Evolutionary conservation across 2,113 vertebrate species (phyloP).

Genomic region (Montifringilla adamsi): DNA sequence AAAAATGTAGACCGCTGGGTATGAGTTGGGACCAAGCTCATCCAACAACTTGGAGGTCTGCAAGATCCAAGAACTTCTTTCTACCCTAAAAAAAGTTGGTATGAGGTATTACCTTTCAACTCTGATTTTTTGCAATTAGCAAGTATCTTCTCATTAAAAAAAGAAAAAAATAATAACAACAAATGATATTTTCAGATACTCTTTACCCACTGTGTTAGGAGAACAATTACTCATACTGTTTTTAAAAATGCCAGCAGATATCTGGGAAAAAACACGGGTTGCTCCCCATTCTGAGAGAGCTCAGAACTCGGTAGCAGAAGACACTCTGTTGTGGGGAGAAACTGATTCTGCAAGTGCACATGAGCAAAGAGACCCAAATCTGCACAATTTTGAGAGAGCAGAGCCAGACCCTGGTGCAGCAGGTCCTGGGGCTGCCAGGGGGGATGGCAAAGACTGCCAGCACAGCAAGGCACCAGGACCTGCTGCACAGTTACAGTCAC

Average conservation of each 20-base stretch:
- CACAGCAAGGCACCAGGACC: not conserved
- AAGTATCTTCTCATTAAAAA: not conserved
- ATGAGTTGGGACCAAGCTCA: not conserved
- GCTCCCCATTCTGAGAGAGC: not conserved
- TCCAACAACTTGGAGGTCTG: not conserved
- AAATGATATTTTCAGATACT: not conserved
- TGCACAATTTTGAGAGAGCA: not conserved
- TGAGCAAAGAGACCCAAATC: not conserved
- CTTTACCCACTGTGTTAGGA: rapidly evolving
- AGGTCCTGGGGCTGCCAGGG: not conserved
- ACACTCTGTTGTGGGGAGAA: rapidly evolving
- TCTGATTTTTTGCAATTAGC: not conserved
- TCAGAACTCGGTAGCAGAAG: not conserved
- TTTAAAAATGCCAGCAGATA: not conserved
- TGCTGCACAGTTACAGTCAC: not conserved
- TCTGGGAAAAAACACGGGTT: rapidly evolving
- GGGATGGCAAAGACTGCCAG: not conserved
- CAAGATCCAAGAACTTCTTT: rapidly evolving
- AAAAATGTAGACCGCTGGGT: not conserved
- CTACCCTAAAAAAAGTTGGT: not conserved
- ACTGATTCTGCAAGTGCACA: not conserved
- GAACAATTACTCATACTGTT: not conserved
- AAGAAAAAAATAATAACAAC: not conserved
- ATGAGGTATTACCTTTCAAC: not conserved
- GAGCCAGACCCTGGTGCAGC: not conserved